Evolutionary conservation across 2,113 vertebrate genomes (phyloP).

Genomic region (Sprattus sprattus): DNA sequence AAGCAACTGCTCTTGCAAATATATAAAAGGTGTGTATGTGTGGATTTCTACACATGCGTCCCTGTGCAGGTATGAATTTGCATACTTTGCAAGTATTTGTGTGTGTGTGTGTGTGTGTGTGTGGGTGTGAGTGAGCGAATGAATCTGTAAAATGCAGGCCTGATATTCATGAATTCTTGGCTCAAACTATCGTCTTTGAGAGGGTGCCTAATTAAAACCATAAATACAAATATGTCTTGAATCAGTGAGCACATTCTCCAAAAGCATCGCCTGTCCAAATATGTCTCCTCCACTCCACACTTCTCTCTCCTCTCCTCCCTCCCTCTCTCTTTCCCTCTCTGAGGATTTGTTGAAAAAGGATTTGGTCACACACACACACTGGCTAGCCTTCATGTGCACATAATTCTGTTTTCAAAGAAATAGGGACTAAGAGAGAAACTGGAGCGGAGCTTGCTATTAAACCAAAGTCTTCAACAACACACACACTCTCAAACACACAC

Average conservation of each 20-base stretch:
- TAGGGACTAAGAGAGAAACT: not conserved
- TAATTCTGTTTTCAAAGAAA: slow-evolving; percentile 60
- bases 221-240: slow-evolving; percentile 36
- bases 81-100: not conserved
- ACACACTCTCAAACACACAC: not conserved
- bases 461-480: slow-evolving; percentile 24
- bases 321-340: slow-evolving; percentile 32
- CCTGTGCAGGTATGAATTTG: not conserved
- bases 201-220: slow-evolving; percentile 38
- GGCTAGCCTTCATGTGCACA: slow-evolving; percentile 57
- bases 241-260: slow-evolving; percentile 12
- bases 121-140: slow-evolving; percentile 20
- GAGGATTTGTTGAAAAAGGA: slow-evolving; percentile 17
- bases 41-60: not conserved
- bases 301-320: not conserved
- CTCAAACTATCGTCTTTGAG: not conserved
- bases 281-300: not conserved
- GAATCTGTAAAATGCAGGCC: not conserved
- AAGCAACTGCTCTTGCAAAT: not conserved
- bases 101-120: slow-evolving; percentile 33
- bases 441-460: slow-evolving; percentile 1
- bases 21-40: not conserved
- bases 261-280: not conserved
- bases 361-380: not conserved
- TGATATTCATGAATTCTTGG: slow-evolving; percentile 18